These are phyloP conservation scores for Drosophila mayaguana DNA, from an alignment of 2,888 invertebrate species.

Conservation along the genomic window DNA sequence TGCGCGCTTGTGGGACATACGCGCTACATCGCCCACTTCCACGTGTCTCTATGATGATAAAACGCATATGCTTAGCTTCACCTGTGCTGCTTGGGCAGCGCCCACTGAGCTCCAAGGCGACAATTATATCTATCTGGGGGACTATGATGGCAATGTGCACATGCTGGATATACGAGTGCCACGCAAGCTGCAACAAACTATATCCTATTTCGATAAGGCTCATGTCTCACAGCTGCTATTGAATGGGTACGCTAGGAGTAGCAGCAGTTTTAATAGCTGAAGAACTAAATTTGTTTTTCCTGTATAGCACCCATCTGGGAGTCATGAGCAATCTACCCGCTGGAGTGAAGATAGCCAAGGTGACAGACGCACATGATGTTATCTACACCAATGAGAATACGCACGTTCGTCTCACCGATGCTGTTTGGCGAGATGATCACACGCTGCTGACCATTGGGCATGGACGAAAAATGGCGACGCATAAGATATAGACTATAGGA, in stretches of 20 bases:
- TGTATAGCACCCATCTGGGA: conserved; percentile 60
- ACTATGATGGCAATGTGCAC: conserved; percentile 67
- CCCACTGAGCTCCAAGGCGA: conserved; percentile 49
- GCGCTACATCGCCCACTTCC: conserved; percentile 48
- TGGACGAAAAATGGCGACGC: conserved; percentile 57
- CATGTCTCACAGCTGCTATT: conserved; percentile 48
- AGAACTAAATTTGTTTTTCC: background rate
- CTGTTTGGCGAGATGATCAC: conserved; percentile 50
- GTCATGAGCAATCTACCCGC: conserved; percentile 62
- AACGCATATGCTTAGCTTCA: conserved; percentile 57
- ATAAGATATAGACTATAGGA: conserved; percentile 33
- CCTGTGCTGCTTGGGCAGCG: conserved; percentile 53
- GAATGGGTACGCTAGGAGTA: conserved; percentile 51
- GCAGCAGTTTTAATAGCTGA: background rate
- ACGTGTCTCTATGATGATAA: conserved; percentile 54
- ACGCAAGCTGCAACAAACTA: conserved; percentile 37
- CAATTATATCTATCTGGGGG: conserved; percentile 62
- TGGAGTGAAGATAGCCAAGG: conserved; percentile 49
- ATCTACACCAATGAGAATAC: conserved; percentile 53
- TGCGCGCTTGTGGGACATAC: conserved; percentile 63
- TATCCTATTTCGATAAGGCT: conserved; percentile 44
- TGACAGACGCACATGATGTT: conserved; percentile 26
- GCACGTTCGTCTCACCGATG: conserved; percentile 59
- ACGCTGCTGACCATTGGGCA: conserved; percentile 68
- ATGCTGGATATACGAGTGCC: conserved; percentile 60